These are phyloP conservation scores for Argentina silus DNA, from an alignment of 2,797 vertebrate species.

Conservation along the genomic window DNA sequence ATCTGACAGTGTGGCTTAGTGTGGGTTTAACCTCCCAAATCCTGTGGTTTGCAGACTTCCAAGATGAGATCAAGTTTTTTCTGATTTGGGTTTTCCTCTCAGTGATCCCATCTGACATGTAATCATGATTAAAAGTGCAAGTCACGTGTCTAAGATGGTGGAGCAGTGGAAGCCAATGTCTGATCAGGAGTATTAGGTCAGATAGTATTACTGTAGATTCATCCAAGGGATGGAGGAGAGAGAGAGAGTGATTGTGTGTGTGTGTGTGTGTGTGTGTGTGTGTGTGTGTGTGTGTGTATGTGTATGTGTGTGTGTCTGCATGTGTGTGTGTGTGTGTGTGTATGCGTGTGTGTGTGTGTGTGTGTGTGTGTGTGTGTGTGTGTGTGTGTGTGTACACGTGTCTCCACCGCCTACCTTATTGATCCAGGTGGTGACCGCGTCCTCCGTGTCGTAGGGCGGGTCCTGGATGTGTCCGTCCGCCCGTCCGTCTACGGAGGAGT, in stretches of 20 bases:
- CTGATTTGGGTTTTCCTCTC: too few species aligned
- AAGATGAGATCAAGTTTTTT: too few species aligned
- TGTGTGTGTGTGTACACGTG: neutral
- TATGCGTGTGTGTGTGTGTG: neutral
- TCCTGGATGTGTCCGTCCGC: constrained; percentile 75
- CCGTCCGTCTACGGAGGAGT: constrained; percentile 66
- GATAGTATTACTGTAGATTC: too few species aligned
- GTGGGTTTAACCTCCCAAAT: too few species aligned
- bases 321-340: neutral
- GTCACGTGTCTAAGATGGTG: too few species aligned
- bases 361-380: neutral
- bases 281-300: neutral
- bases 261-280: neutral
- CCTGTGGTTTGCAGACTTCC: too few species aligned
- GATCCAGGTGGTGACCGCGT: constrained; percentile 93
- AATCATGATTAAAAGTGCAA: too few species aligned
- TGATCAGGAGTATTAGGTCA: too few species aligned
- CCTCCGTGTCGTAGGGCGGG: constrained; percentile 94
- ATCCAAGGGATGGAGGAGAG: too few species aligned
- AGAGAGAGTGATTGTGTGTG: neutral
- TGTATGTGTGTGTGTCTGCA: neutral
- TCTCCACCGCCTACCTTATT: constrained; percentile 84
- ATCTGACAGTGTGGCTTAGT: too few species aligned
- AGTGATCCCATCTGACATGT: too few species aligned
- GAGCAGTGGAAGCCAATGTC: too few species aligned